Conservation (phyloP, 2,113 vertebrate genomes). For the Peucedramus taeniatus region DNA sequence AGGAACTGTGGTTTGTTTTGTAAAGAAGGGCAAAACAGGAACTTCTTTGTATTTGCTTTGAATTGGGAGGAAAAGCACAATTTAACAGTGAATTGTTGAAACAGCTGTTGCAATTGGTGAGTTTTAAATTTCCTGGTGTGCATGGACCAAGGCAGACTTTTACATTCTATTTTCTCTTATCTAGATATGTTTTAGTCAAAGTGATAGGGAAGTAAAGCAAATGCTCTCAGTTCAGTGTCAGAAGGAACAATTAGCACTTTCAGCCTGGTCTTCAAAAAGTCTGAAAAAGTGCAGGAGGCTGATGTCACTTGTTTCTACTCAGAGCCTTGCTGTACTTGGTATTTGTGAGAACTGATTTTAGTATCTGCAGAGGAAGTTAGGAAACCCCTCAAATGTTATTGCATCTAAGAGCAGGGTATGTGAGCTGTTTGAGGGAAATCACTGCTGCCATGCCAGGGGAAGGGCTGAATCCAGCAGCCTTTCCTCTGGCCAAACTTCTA, state of each 20-base stretch:
- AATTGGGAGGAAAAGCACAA: background rate
- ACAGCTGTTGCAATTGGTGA: background rate
- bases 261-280: background rate
- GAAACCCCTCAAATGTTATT: background rate
- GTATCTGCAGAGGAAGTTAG: background rate
- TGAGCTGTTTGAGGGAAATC: background rate
- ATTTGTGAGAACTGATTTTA: background rate
- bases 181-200: background rate
- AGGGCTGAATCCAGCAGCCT: background rate
- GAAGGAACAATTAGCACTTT: background rate
- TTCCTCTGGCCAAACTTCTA: background rate
- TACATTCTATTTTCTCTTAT: background rate
- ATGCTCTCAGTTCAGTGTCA: background rate
- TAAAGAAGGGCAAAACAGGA: background rate
- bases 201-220: background rate
- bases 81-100: background rate
- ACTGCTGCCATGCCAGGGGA: fast-evolving
- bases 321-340: background rate
- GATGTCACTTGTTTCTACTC: background rate
- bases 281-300: background rate
- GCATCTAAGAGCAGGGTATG: fast-evolving
- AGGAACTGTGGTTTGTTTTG: background rate
- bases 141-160: background rate
- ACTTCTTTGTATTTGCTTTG: background rate
- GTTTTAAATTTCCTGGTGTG: background rate